Evolutionary conservation across 2,797 vertebrate genomes (phyloP).

Genomic region (Bryconaethiops microstoma): DNA sequence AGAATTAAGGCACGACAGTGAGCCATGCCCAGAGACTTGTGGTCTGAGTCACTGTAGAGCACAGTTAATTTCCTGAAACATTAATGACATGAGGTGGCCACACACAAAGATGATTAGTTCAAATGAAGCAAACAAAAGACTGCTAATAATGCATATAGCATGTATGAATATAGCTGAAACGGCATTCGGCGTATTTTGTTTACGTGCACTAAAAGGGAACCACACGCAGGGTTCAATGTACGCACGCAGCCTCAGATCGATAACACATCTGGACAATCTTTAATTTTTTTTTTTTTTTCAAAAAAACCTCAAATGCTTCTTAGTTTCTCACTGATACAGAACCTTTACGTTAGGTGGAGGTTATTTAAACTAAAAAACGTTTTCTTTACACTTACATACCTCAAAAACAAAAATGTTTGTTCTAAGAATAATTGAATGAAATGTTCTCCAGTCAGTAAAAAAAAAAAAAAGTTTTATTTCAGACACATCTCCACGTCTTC

Average conservation of each 20-base stretch:
- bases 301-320: too few species aligned
- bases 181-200: slow-evolving; percentile 16
- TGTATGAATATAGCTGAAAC: not conserved
- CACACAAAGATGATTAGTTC: slow-evolving; percentile 47
- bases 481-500: not conserved
- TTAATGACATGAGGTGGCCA: slow-evolving; percentile 49
- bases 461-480: not conserved
- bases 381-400: not conserved
- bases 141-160: slow-evolving; percentile 13
- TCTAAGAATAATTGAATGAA: not conserved
- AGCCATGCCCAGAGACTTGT: slow-evolving; percentile 48
- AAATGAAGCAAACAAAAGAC: slow-evolving; percentile 41
- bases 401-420: not conserved
- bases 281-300: not conserved
- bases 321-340: too few species aligned
- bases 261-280: slow-evolving; percentile 3
- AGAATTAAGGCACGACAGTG: slow-evolving; percentile 36
- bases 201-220: not conserved
- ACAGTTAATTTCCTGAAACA: slow-evolving; percentile 53
- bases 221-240: not conserved
- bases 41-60: slow-evolving; percentile 38
- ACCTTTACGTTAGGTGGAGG: not conserved
- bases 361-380: not conserved
- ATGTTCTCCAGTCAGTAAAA: not conserved
- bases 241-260: not conserved